These are phyloP conservation scores for Poecilia velifera DNA, from an alignment of 2,797 vertebrate genomes.

Conservation along the genomic window DNA sequence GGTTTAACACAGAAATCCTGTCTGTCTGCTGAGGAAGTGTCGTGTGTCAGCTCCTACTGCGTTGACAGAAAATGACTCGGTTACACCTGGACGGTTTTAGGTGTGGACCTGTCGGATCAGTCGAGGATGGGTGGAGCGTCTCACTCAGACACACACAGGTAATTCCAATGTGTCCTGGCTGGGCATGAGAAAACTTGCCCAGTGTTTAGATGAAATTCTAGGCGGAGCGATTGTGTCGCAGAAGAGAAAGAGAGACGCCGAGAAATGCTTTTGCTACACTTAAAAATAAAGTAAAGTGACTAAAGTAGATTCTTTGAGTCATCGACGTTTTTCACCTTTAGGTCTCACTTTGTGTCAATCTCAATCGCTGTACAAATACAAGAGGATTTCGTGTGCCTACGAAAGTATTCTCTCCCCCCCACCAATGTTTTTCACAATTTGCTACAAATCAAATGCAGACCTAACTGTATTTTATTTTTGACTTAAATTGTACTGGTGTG, in stretches of 20 bases:
- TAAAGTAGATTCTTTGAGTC: background rate
- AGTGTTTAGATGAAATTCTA: background rate
- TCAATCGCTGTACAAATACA: background rate
- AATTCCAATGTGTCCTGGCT: slow-evolving; percentile 6
- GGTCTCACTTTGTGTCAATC: background rate
- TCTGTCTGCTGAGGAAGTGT: background rate
- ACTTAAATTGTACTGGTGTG: background rate
- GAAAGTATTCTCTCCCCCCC: background rate
- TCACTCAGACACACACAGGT: background rate
- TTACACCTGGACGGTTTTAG: slow-evolving; percentile 39
- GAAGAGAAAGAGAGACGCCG: slow-evolving; percentile 6
- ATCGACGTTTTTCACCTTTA: background rate
- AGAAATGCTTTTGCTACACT: background rate
- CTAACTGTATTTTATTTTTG: background rate
- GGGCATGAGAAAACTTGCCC: slow-evolving; percentile 7
- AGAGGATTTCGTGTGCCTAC: background rate
- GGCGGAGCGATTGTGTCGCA: background rate
- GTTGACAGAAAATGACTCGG: background rate
- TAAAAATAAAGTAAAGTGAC: background rate
- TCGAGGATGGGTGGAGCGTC: slow-evolving; percentile 47
- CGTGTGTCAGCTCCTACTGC: background rate
- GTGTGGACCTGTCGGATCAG: slow-evolving; percentile 25
- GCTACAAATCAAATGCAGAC: background rate
- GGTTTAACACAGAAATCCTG: background rate
- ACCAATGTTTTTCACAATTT: background rate